These are phyloP conservation scores for Liodrosophila aerea DNA, from an alignment of 2,888 invertebrate species.

Conservation along the genomic window DNA sequence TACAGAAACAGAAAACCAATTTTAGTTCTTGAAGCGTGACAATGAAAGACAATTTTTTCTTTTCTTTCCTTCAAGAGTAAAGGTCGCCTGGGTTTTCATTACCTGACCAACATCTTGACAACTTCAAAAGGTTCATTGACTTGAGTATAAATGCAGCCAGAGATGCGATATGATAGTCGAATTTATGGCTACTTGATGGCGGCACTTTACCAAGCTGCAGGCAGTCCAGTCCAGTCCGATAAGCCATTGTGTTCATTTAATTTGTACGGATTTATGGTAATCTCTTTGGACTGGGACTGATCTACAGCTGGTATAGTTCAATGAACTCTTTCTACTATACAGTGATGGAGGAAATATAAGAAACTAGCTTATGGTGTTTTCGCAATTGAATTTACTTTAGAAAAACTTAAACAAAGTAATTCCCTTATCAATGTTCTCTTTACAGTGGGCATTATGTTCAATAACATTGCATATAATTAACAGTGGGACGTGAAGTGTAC, in stretches of 20 bases:
- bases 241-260: slow-evolving; percentile 42
- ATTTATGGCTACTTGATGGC: slow-evolving; percentile 59
- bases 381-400: too few species aligned
- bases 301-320: slow-evolving; percentile 34
- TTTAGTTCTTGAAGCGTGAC: slow-evolving; percentile 69
- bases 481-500: too few species aligned
- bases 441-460: too few species aligned
- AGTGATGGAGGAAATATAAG: too few species aligned
- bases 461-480: too few species aligned
- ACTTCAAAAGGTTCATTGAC: background rate
- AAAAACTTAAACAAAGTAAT: too few species aligned
- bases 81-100: slow-evolving; percentile 45
- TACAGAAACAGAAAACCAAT: slow-evolving; percentile 55
- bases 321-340: slow-evolving; percentile 34
- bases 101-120: slow-evolving; percentile 34
- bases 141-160: slow-evolving; percentile 8
- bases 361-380: too few species aligned
- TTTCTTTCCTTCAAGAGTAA: too few species aligned
- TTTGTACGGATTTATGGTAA: slow-evolving; percentile 62
- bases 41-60: slow-evolving; percentile 64
- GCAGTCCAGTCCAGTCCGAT: slow-evolving; percentile 37
- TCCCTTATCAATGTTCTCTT: too few species aligned
- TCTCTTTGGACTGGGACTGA: slow-evolving; percentile 18
- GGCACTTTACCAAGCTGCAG: slow-evolving; percentile 41
- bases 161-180: slow-evolving; percentile 22